Evolutionary conservation across 2,797 vertebrate species (phyloP).

Genomic region (Cichlasoma orientale): DNA sequence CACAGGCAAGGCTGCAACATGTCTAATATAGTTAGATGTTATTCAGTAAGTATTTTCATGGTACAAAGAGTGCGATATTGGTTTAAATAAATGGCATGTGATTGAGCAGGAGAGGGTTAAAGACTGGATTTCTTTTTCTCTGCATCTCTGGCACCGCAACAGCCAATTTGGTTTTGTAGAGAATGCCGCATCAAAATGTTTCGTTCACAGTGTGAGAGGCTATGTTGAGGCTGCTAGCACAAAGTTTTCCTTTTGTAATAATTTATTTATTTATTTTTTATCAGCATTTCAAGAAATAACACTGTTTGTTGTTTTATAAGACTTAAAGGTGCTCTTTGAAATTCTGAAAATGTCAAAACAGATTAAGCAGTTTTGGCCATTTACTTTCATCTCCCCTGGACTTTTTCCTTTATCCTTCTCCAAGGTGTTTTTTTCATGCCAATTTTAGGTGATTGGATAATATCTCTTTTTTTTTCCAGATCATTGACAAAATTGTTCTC

Average conservation of each 20-base stretch:
- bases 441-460: neutral
- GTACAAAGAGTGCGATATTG: neutral
- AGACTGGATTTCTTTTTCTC: neutral
- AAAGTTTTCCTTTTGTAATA: neutral
- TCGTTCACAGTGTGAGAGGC: neutral
- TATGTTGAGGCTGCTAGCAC: neutral
- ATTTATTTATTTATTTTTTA: no score
- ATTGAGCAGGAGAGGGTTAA: neutral
- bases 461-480: neutral
- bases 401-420: neutral
- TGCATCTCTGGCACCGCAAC: neutral
- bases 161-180: neutral
- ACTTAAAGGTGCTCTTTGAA: neutral
- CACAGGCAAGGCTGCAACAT: neutral
- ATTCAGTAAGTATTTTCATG: neutral
- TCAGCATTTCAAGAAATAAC: slow-evolving; percentile 1
- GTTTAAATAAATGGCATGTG: neutral
- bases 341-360: slow-evolving; percentile 5
- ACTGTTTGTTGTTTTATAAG: neutral
- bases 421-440: neutral
- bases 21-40: neutral
- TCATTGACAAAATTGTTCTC: neutral
- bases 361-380: neutral
- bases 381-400: neutral
- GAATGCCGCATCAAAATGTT: neutral